A percentile compares a stretch with the other conserved stretches of the same genome.
phyloP scores from a whole-genome alignment of 2,888 invertebrate genomes.

The Lordiphosa andalusiaca region DNA sequence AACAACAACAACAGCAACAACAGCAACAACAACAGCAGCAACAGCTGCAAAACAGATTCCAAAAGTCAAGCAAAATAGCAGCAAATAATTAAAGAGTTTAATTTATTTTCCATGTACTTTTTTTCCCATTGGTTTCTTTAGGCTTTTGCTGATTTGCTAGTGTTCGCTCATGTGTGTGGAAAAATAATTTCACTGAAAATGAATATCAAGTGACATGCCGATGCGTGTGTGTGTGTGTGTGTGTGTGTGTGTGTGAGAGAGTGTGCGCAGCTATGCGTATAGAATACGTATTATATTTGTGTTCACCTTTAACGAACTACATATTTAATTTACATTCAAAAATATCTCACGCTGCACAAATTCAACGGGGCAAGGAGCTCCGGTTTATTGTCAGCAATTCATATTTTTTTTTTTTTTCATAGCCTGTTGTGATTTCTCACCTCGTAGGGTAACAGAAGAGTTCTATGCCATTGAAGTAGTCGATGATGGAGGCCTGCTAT shows the following conservation, averaged over 20 bases:
- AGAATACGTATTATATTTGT: constrained; percentile 26
- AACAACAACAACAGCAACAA: background rate
- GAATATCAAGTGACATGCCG: constrained; percentile 32
- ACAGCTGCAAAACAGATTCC: constrained; percentile 15
- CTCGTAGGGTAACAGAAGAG: too few relatives aligned
- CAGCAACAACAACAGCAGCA: constrained; percentile 8
- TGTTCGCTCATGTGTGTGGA: constrained; percentile 5
- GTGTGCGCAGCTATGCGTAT: constrained; percentile 16
- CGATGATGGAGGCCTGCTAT: too few relatives aligned
- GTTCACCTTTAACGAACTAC: constrained; percentile 10
- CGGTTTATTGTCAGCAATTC: too few relatives aligned
- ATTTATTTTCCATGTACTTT: too few relatives aligned
- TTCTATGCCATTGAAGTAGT: too few relatives aligned
- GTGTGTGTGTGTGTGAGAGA: constrained; percentile 10
- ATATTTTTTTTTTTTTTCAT: too few relatives aligned
- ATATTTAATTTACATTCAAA: constrained; percentile 8
- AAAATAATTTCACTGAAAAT: constrained; percentile 31
- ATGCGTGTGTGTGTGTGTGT: constrained; percentile 3
- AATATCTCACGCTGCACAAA: constrained; percentile 11
- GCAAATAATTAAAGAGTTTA: constrained; percentile 24
- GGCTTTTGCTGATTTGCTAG: background rate
- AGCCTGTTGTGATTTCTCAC: too few relatives aligned
- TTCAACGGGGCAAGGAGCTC: too few relatives aligned
- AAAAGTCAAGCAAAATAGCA: constrained; percentile 9
- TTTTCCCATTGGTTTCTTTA: background rate